Conservation (phyloP, 2,888 invertebrate genomes). For the Tenthredo mesomela region DNA sequence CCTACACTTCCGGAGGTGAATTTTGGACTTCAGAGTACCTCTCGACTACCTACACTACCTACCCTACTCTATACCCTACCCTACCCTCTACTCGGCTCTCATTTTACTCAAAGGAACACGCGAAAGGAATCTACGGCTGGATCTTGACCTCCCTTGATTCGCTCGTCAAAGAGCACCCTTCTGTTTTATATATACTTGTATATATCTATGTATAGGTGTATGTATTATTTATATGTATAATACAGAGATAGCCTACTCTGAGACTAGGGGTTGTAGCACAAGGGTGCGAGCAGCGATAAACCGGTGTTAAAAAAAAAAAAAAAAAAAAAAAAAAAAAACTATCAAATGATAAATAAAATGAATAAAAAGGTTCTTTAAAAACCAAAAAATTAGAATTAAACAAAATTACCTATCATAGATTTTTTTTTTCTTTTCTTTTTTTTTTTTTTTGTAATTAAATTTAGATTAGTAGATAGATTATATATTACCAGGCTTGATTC, state of each 20-base stretch:
- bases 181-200: background rate
- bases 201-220: background rate
- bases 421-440: too few species aligned
- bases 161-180: slow-evolving; percentile 13
- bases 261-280: background rate
- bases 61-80: background rate
- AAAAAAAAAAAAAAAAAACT: background rate
- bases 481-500: slow-evolving; percentile 97
- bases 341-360: background rate
- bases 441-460: background rate
- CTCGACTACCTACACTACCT: background rate
- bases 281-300: background rate
- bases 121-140: slow-evolving; percentile 2
- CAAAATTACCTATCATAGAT: too few species aligned
- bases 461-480: background rate
- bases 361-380: background rate
- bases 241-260: background rate
- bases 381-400: background rate
- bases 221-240: background rate
- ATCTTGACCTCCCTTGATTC: slow-evolving; percentile 27
- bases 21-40: background rate
- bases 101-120: slow-evolving; percentile 5
- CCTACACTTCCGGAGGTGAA: background rate
- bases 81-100: background rate
- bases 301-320: background rate